These are phyloP conservation scores for Oreotrochilus melanogaster DNA, from an alignment of 2,113 vertebrate species.

Conservation along the genomic window DNA sequence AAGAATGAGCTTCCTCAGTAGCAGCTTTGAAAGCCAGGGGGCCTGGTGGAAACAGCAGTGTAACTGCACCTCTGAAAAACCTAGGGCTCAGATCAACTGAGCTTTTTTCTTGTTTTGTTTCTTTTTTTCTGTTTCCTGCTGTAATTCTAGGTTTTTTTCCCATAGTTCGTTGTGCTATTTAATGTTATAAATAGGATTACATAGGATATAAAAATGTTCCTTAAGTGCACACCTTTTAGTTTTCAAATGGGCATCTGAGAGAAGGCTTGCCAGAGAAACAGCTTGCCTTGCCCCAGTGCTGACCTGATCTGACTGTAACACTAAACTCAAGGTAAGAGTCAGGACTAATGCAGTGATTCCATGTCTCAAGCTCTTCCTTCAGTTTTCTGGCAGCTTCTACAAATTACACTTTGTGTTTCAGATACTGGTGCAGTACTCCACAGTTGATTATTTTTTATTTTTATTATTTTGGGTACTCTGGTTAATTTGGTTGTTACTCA, in stretches of 20 bases:
- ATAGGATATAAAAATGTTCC: slow-evolving; percentile 3
- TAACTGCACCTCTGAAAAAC: background rate
- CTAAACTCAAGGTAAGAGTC: background rate
- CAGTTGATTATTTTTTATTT: background rate
- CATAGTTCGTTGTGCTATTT: background rate
- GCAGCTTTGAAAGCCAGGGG: background rate
- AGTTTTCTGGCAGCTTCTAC: background rate
- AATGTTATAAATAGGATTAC: slow-evolving; percentile 35
- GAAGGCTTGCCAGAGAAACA: background rate
- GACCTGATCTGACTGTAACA: slow-evolving; percentile 13
- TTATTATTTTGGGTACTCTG: background rate
- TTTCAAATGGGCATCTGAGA: background rate
- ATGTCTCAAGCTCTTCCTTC: background rate
- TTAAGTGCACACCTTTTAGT: background rate
- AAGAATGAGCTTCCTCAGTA: background rate
- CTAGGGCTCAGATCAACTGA: background rate
- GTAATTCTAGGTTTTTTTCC: background rate
- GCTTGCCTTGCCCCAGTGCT: background rate
- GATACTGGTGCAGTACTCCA: background rate
- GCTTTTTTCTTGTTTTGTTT: background rate
- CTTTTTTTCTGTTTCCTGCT: background rate
- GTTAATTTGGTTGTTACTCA: background rate
- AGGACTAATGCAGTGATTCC: background rate
- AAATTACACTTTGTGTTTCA: background rate
- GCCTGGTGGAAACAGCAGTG: background rate